Evolutionary conservation across 2,888 invertebrate species (phyloP).

Genomic region (Synanthedon formicaeformis): DNA sequence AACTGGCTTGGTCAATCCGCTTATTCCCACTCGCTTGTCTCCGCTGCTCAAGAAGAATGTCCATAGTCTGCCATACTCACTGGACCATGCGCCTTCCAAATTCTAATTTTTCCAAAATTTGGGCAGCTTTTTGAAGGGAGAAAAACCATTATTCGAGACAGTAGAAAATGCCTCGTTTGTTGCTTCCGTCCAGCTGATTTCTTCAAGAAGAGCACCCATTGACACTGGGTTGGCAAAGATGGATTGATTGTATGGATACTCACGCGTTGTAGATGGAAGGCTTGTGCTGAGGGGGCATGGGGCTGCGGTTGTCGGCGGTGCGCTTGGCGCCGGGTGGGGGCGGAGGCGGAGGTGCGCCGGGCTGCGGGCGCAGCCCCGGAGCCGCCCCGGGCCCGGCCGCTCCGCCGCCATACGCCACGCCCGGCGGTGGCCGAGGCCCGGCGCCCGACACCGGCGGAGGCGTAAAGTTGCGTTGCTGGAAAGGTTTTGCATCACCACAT

Average conservation of each 20-base stretch:
- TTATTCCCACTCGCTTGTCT: no score
- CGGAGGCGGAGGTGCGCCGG: slow-evolving; percentile 68
- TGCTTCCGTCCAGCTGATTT: background rate
- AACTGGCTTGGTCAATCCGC: no score
- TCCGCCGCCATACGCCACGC: slow-evolving; percentile 28
- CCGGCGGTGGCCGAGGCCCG: background rate
- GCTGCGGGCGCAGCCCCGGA: slow-evolving; percentile 71
- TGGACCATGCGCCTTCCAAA: no score
- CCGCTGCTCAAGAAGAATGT: no score
- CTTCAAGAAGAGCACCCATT: no score
- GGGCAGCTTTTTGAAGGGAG: no score
- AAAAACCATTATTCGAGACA: no score
- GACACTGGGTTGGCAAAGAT: background rate
- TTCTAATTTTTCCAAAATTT: no score
- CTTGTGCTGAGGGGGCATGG: slow-evolving; percentile 51
- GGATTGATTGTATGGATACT: background rate
- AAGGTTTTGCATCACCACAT: background rate
- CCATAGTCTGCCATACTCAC: no score
- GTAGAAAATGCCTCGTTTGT: background rate
- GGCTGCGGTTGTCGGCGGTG: slow-evolving; percentile 65
- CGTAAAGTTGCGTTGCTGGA: slow-evolving; percentile 75
- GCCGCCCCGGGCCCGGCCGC: slow-evolving; percentile 62
- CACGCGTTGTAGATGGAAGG: slow-evolving; percentile 32
- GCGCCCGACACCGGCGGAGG: slow-evolving; percentile 36
- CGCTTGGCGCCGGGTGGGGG: slow-evolving; percentile 72